phyloP scores from a whole-genome alignment of 2,888 invertebrate genomes.

The Stratiomys singularior region DNA sequence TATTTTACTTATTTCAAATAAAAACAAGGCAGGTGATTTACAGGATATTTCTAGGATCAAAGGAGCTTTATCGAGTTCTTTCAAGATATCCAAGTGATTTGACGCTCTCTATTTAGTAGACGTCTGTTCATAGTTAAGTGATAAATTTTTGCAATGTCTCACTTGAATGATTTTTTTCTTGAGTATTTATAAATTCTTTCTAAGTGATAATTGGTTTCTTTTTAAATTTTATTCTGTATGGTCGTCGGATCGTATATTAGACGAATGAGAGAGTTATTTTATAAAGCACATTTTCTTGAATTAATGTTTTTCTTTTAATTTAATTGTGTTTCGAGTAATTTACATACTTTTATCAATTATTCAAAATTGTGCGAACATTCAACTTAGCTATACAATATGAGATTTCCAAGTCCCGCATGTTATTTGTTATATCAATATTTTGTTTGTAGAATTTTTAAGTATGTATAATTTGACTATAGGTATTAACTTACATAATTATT shows the following conservation, averaged over 20 bases:
- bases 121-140: constrained; percentile 7
- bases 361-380: constrained; percentile 36
- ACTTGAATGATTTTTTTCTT: constrained; percentile 24
- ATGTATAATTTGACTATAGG: constrained; percentile 7
- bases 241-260: background rate
- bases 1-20: constrained; percentile 39
- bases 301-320: background rate
- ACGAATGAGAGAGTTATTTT: constrained; percentile 28
- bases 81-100: constrained; percentile 2
- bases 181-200: constrained; percentile 32
- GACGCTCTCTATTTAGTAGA: background rate
- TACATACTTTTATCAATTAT: constrained; percentile 33
- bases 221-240: background rate
- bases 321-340: constrained; percentile 10
- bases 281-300: constrained; percentile 41
- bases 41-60: constrained; percentile 37
- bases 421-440: constrained; percentile 3
- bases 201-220: constrained; percentile 15
- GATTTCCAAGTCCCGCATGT: constrained; percentile 16
- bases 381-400: constrained; percentile 27
- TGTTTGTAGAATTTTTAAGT: constrained; percentile 2
- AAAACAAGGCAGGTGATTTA: constrained; percentile 48
- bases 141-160: background rate
- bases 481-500: constrained; percentile 6
- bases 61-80: constrained; percentile 19